Evolutionary conservation across 2,113 vertebrate species (phyloP).

Genomic region (Aptenodytes forsteri): DNA sequence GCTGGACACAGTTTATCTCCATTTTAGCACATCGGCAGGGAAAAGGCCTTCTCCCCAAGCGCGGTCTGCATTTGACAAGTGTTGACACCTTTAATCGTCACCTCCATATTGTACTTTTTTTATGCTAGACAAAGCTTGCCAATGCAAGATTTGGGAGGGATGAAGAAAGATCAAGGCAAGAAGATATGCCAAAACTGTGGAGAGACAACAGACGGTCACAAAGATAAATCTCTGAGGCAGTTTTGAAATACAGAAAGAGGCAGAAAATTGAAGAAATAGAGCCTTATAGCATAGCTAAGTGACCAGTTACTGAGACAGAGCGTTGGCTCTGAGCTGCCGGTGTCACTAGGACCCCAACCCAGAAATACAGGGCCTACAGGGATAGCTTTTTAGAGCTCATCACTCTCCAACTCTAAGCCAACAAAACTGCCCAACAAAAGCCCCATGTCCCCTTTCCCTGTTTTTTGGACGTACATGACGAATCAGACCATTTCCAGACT

Average conservation of each 20-base stretch:
- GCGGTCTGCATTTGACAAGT: background rate
- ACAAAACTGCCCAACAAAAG: background rate
- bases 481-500: background rate
- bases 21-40: background rate
- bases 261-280: background rate
- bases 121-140: background rate
- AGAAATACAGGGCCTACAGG: background rate
- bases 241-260: background rate
- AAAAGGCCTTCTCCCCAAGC: background rate
- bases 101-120: background rate
- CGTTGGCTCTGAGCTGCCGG: background rate
- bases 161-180: conserved; percentile 53
- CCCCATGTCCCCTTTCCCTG: background rate
- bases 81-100: background rate
- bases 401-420: background rate
- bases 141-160: background rate
- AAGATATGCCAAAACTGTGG: background rate
- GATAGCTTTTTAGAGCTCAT: background rate
- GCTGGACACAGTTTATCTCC: background rate
- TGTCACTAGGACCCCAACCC: background rate
- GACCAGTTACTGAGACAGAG: background rate
- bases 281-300: background rate
- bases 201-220: background rate
- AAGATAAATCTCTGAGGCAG: background rate
- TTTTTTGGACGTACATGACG: accelerated